Evolutionary conservation across 2,113 vertebrate species (phyloP).

Genomic region (Tenrec ecaudatus): DNA sequence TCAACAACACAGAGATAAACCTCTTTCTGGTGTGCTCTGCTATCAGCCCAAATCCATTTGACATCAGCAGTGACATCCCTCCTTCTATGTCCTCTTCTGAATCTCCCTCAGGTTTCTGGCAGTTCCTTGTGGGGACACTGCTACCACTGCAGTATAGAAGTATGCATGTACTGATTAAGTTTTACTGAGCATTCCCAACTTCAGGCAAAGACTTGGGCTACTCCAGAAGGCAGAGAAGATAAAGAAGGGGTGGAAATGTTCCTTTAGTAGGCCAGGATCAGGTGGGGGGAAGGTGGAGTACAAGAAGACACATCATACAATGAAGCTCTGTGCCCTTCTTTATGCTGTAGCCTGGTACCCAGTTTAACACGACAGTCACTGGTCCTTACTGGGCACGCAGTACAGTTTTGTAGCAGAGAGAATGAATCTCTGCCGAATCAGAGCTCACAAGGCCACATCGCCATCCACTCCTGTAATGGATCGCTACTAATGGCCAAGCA

Average conservation of each 20-base stretch:
- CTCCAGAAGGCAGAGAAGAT: not conserved
- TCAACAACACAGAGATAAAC: too few relatives aligned
- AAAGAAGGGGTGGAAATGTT: not conserved
- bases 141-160: too few relatives aligned
- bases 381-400: not conserved
- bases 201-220: not conserved
- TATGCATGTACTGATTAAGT: constrained; percentile 24
- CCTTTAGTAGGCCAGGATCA: not conserved
- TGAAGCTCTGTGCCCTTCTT: not conserved
- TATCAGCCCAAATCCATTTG: too few relatives aligned
- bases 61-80: too few relatives aligned
- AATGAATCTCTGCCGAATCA: not conserved
- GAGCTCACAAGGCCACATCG: not conserved
- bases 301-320: not conserved
- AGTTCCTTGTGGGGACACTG: too few relatives aligned
- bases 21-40: too few relatives aligned
- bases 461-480: not conserved
- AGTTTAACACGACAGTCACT: not conserved
- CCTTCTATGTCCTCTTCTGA: too few relatives aligned
- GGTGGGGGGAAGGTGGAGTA: not conserved
- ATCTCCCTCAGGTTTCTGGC: too few relatives aligned
- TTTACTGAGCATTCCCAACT: constrained; percentile 9
- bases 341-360: accelerated
- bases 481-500: not conserved
- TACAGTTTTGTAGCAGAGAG: constrained; percentile 1